These are phyloP conservation scores for Tipula vernalis DNA, from an alignment of 2,888 invertebrate genomes.

Conservation along the genomic window DNA sequence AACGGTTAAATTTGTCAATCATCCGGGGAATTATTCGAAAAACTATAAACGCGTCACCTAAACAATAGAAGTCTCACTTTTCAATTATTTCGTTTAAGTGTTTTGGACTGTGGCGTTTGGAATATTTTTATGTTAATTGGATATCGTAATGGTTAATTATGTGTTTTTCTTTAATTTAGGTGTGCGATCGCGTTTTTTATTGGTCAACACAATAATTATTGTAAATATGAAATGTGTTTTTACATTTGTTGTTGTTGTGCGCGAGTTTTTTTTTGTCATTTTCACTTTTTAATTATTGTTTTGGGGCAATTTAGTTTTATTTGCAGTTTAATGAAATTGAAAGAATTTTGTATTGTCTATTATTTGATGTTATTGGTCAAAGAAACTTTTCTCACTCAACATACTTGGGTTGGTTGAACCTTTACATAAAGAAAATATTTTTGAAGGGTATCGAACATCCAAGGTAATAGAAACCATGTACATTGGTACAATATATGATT, in stretches of 20 bases:
- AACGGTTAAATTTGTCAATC: neutral
- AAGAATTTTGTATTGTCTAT: neutral
- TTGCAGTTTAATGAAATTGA: neutral
- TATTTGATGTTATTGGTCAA: too few relatives aligned
- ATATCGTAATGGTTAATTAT: neutral
- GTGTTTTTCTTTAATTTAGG: neutral
- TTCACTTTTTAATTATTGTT: neutral
- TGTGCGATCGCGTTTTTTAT: neutral
- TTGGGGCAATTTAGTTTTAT: neutral
- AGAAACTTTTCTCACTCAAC: too few relatives aligned
- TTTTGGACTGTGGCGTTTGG: neutral
- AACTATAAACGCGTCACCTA: neutral
- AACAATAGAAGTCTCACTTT: neutral
- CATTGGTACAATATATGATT: too few relatives aligned
- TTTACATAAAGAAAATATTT: too few relatives aligned
- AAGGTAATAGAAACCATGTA: too few relatives aligned
- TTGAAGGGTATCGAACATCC: too few relatives aligned
- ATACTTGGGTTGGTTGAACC: too few relatives aligned
- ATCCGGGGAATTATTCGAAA: neutral
- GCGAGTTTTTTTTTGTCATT: neutral
- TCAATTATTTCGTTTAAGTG: neutral
- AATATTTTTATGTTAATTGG: neutral
- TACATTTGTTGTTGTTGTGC: neutral
- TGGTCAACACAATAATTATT: neutral
- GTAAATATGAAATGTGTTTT: neutral